Evolutionary conservation across 2,113 vertebrate genomes (phyloP).

Genomic region (Alexandromys fortis): DNA sequence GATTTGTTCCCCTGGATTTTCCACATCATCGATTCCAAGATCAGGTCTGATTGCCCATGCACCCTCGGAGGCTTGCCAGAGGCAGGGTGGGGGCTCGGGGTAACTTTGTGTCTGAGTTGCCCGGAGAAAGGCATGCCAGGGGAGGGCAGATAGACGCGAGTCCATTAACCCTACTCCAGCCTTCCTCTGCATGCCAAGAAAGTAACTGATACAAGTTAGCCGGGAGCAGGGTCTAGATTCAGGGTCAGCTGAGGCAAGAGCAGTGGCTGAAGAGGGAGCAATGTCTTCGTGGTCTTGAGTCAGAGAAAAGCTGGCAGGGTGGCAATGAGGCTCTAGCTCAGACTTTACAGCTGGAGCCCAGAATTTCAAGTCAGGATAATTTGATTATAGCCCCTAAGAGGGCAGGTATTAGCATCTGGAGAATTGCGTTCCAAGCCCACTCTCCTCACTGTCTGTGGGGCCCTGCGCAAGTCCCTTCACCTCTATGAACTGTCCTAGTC

Average conservation of each 20-base stretch:
- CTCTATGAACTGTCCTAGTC: background rate
- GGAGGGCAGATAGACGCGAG: background rate
- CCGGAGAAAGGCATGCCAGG: background rate
- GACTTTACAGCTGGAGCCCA: background rate
- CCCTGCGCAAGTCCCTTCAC: background rate
- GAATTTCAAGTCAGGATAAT: background rate
- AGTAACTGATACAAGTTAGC: background rate
- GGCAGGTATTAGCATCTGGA: background rate
- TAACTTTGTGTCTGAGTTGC: background rate
- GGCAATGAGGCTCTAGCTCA: background rate
- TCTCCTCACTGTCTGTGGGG: background rate
- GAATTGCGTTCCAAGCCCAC: background rate
- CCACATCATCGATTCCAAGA: constrained; percentile 60
- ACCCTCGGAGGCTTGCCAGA: background rate
- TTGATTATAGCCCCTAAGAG: background rate
- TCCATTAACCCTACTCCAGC: background rate
- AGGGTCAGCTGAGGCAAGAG: background rate
- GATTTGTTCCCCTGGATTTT: constrained; percentile 65
- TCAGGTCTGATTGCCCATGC: background rate
- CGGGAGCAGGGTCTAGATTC: background rate
- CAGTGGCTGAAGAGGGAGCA: background rate
- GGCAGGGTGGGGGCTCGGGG: background rate
- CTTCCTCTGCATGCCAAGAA: background rate
- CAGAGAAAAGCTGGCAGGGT: background rate
- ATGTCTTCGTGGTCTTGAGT: background rate